Percentiles rank a stretch among this genome's conserved stretches.
Conservation (phyloP, 2,113 vertebrate species). For the Oreochromis aureus region DNA sequence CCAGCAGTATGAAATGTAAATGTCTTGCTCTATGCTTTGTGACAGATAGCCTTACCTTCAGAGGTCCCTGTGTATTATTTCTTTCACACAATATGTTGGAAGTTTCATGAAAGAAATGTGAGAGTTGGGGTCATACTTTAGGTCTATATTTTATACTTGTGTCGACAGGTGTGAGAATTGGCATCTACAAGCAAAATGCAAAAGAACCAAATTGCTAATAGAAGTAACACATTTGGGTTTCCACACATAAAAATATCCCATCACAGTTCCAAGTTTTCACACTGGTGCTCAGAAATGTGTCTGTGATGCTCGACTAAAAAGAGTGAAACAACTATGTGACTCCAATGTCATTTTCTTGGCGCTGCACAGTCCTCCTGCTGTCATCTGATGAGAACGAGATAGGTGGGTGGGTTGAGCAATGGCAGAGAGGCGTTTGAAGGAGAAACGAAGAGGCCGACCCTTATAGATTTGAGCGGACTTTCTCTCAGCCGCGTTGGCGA, state of each 20-base stretch:
- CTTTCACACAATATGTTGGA: not conserved
- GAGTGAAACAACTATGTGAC: not conserved
- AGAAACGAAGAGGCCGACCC: not conserved
- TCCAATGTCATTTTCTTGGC: slow-evolving; percentile 42
- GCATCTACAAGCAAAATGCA: not conserved
- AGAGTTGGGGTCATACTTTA: not conserved
- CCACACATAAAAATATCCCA: not conserved
- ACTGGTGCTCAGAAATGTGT: not conserved
- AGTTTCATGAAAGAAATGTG: not conserved
- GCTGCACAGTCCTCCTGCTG: slow-evolving; percentile 26
- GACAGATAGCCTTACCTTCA: not conserved
- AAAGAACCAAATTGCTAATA: not conserved
- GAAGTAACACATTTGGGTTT: not conserved
- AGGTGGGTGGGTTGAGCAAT: slow-evolving; percentile 31
- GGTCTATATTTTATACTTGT: not conserved
- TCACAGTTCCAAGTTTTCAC: slow-evolving; percentile 13
- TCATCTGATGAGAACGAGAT: slow-evolving; percentile 18
- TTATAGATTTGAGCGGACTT: slow-evolving; percentile 20
- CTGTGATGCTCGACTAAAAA: not conserved
- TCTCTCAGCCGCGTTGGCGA: not conserved
- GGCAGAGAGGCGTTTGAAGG: slow-evolving; percentile 33
- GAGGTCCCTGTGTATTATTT: not conserved
- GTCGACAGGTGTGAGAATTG: not conserved
- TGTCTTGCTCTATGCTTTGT: not conserved
- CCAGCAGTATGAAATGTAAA: not conserved